Percentiles rank a stretch among this genome's conserved stretches.
Conservation (phyloP, 1,140 invertebrate genomes). For the Pygmarrhopalites habei region DNA sequence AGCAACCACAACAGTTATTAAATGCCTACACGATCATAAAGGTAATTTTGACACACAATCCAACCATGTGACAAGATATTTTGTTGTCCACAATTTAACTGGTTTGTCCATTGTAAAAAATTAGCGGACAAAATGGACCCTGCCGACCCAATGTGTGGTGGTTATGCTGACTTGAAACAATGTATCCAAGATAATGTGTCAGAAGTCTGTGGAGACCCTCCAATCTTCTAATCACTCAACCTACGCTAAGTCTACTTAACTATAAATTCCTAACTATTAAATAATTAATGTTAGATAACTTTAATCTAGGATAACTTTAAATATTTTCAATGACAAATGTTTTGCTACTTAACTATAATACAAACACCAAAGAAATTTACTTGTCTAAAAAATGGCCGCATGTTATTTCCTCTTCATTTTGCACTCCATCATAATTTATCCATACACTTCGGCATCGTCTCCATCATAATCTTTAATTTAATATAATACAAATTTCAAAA, state of each 20-base stretch:
- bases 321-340: constrained; percentile 18
- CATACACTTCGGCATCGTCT: no score
- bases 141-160: constrained; percentile 3
- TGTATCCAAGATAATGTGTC: constrained; percentile 12
- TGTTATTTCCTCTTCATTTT: no score
- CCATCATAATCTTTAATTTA: no score
- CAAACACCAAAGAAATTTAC: no score
- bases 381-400: no score
- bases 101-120: neutral
- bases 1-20: neutral
- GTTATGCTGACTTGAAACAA: constrained; percentile 13
- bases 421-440: no score
- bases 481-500: no score
- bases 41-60: neutral
- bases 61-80: neutral
- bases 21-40: constrained; percentile 14
- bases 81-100: neutral
- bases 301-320: no score
- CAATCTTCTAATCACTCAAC: constrained; percentile 16
- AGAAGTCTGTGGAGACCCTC: constrained; percentile 11
- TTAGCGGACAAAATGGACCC: constrained; percentile 12
- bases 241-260: no score
- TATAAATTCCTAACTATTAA: no score
- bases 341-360: no score
- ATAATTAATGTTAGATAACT: no score